A percentile compares a stretch with the other conserved stretches of the same genome.
These are phyloP conservation scores for Orthosia incerta DNA, from an alignment of 2,888 invertebrate genomes.

Conservation along the genomic window DNA sequence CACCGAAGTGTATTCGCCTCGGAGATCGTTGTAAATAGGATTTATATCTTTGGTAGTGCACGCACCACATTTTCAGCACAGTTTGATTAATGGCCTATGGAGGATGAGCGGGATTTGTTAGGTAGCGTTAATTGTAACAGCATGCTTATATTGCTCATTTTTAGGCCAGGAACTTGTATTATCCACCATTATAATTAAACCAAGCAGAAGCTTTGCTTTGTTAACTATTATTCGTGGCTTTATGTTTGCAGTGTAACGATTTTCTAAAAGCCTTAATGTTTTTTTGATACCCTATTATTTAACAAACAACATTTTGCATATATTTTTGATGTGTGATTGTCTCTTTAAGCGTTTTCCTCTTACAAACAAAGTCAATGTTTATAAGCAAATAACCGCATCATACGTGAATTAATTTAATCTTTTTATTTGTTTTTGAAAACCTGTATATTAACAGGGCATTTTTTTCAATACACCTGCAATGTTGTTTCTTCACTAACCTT, in stretches of 20 bases:
- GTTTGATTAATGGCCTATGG: slow-evolving; percentile 40
- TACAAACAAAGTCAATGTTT: background rate
- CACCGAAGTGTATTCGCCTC: slow-evolving; percentile 44
- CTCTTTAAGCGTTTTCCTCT: background rate
- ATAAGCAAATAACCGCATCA: background rate
- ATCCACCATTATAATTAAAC: slow-evolving; percentile 26
- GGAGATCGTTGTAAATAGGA: slow-evolving; percentile 54
- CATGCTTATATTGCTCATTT: slow-evolving; percentile 30
- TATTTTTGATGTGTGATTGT: slow-evolving; percentile 4
- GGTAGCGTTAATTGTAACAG: slow-evolving; percentile 35
- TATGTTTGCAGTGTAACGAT: background rate
- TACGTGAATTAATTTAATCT: too few species aligned
- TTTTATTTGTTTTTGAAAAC: background rate
- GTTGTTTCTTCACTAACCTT: too few species aligned
- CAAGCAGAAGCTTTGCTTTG: slow-evolving; percentile 4
- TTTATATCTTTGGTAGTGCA: slow-evolving; percentile 56
- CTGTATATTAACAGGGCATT: too few species aligned
- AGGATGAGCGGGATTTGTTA: slow-evolving; percentile 34
- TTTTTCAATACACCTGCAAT: too few species aligned
- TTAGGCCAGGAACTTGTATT: slow-evolving; percentile 12
- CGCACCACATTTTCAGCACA: slow-evolving; percentile 45
- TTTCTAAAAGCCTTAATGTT: background rate
- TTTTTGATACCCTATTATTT: background rate
- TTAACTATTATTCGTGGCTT: slow-evolving; percentile 16
- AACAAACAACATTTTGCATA: background rate